Evolutionary conservation across 1,140 invertebrate genomes (phyloP).

Genomic region (Pristionchus pacificus): DNA sequence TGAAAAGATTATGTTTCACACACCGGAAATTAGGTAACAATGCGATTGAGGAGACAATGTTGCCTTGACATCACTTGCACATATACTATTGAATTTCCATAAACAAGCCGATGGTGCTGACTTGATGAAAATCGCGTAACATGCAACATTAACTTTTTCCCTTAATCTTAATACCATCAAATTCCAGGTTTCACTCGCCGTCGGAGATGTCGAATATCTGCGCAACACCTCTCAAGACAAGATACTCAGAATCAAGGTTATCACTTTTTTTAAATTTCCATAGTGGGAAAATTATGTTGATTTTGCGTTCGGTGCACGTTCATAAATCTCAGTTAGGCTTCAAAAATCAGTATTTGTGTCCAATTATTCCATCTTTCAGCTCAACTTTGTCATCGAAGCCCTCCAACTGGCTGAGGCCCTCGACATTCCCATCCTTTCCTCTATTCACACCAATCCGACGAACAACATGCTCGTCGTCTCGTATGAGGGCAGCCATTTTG

Average conservation of each 20-base stretch:
- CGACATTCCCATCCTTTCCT: conserved; percentile 8
- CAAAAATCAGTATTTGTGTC: too few relatives aligned
- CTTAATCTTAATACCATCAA: background rate
- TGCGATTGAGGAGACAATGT: too few relatives aligned
- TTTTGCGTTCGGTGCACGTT: too few relatives aligned
- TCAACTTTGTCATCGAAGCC: conserved; percentile 31
- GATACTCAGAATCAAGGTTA: conserved; percentile 26
- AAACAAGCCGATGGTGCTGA: background rate
- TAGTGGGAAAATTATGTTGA: too few relatives aligned
- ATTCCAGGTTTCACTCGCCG: conserved; percentile 20
- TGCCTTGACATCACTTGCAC: too few relatives aligned
- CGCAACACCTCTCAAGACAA: conserved; percentile 28
- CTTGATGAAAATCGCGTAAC: background rate
- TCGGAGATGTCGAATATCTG: conserved; percentile 28
- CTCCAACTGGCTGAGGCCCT: conserved; percentile 23
- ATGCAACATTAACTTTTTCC: background rate
- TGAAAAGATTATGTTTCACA: background rate
- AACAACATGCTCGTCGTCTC: conserved; percentile 26
- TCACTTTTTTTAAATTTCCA: background rate
- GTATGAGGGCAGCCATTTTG: conserved; percentile 16
- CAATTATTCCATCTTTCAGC: too few relatives aligned
- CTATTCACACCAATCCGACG: conserved; percentile 14
- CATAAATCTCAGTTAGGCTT: too few relatives aligned
- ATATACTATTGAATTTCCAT: too few relatives aligned
- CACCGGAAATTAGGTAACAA: too few relatives aligned